A percentile compares a stretch with the other conserved stretches of the same genome.
These are phyloP conservation scores for Eptatretus atami DNA, from an alignment of 2,797 vertebrate species.

Conservation along the genomic window DNA sequence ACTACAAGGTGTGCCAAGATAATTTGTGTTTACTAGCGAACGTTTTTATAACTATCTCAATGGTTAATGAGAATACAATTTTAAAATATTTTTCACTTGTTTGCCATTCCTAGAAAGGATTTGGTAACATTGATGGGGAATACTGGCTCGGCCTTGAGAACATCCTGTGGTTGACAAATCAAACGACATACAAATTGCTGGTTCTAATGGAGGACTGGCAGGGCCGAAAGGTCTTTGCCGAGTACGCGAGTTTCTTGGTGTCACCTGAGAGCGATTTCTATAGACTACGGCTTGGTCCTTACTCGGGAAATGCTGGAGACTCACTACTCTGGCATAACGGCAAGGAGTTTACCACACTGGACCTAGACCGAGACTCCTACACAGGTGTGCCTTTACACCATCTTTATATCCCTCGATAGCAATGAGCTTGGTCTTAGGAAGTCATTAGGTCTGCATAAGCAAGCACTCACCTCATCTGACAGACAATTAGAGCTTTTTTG, in stretches of 20 bases:
- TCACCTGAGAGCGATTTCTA: constrained; percentile 50
- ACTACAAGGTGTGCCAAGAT: constrained; percentile 33
- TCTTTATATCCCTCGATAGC: no score
- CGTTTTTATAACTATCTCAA: no score
- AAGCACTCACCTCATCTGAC: no score
- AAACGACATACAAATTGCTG: constrained; percentile 28
- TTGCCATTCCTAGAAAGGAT: constrained; percentile 26
- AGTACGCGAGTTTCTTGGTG: constrained; percentile 35
- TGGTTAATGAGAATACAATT: no score
- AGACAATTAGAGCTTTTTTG: no score
- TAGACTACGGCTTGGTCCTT: constrained; percentile 36
- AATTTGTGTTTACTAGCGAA: no score
- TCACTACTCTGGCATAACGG: constrained; percentile 64
- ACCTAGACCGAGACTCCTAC: constrained; percentile 42
- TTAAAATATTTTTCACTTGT: not conserved
- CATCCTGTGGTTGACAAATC: constrained; percentile 35
- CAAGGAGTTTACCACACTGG: constrained; percentile 56
- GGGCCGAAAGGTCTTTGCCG: constrained; percentile 29
- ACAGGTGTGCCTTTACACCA: constrained; percentile 16
- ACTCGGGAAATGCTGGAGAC: constrained; percentile 41
- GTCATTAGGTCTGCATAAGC: no score
- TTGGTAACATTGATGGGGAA: constrained; percentile 47
- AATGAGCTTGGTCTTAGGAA: no score
- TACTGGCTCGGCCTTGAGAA: constrained; percentile 60
- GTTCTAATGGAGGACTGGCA: constrained; percentile 55